Evolutionary conservation across 1,140 invertebrate genomes (phyloP), one percentile per base, ranked within the genome.

Genomic region (Agrypnia vestita): DNA sequence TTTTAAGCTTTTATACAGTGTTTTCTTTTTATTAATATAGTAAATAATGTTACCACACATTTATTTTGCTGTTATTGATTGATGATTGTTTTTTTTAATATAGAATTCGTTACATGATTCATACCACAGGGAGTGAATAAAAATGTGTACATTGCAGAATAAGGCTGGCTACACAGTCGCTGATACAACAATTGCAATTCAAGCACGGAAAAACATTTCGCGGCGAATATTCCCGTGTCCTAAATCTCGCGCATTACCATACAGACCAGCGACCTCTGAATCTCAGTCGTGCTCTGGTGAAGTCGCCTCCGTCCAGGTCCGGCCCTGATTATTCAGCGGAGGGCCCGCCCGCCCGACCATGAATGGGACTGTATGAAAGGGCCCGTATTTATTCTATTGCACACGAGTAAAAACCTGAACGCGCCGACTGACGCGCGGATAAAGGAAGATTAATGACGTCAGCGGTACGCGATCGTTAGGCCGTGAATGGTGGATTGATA

Each of bases 381-480:
- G 80, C 62, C 71, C 43, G 67, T 76, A 47, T 79, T 80, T 77
- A 74, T 80, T 82, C 78, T 74, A 59, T 71, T 76, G 78, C 78
- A 82, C 74, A 76, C 67, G 64, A 67, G 75, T 62, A 79, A 82
- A 82, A 82, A 75, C 43, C 67, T 61, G 64, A 56, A 80, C 25
- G 49, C 62, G 64, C 74, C 78, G 76, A 83, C 49, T 83, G 82
- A 83, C 82, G 55, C 53, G 35, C 56, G 19, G 76, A 83, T 83
- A 83, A 83, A 83, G 82, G 55, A 83, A 80, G 82, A 83, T 83
- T 83, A 80, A 83, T 83, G 82, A 80, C 78, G 69, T 44, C 47
- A 59, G 47, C 74, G 44, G 56, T 61, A n/a, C 56, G 61, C 53
- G 55, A 80, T 83, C 78, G 72, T 83, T 79, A 79, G 53, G 9